Conservation (phyloP, 1,140 invertebrate genomes). For the Condylostylus longicornis region DNA sequence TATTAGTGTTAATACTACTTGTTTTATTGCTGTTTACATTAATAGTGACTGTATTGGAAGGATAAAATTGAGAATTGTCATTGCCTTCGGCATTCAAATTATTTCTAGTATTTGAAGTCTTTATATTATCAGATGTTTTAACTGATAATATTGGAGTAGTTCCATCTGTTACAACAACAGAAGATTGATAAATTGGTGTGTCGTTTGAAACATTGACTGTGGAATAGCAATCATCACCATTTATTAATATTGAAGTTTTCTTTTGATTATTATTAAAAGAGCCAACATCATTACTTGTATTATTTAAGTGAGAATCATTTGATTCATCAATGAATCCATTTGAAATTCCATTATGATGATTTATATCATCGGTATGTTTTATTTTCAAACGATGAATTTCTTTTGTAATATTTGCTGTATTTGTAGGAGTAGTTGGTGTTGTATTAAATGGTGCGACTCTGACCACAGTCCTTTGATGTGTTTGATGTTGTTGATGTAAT, state of each 20-base stretch:
- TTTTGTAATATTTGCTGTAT: too few species aligned
- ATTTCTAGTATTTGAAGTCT: not conserved
- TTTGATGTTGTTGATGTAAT: slow-evolving; percentile 4
- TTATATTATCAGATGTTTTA: not conserved
- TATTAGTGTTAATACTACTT: too few species aligned
- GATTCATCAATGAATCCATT: too few species aligned
- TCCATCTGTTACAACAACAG: slow-evolving; percentile 45
- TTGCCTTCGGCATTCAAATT: slow-evolving; percentile 4
- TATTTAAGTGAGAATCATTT: not conserved
- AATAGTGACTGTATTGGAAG: slow-evolving; percentile 40
- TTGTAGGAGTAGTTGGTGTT: slow-evolving; percentile 20
- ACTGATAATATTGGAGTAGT: slow-evolving; percentile 1
- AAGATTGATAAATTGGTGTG: slow-evolving; percentile 47
- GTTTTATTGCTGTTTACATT: slow-evolving; percentile 29
- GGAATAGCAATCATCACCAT: slow-evolving; percentile 52
- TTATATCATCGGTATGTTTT: slow-evolving; percentile 31
- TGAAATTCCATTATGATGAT: too few species aligned
- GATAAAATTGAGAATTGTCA: slow-evolving; percentile 14
- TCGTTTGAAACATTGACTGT: slow-evolving; percentile 45
- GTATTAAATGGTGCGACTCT: slow-evolving; percentile 27
- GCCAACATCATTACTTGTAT: not conserved
- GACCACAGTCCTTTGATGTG: slow-evolving; percentile 21
- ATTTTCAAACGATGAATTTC: slow-evolving; percentile 43
- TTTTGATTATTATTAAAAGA: slow-evolving; percentile 33
- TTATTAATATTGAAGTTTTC: slow-evolving; percentile 61